A percentile compares a stretch with the other conserved stretches of the same genome.
Evolutionary conservation across 2,113 vertebrate species (phyloP).

Genomic region (Octodon degus): DNA sequence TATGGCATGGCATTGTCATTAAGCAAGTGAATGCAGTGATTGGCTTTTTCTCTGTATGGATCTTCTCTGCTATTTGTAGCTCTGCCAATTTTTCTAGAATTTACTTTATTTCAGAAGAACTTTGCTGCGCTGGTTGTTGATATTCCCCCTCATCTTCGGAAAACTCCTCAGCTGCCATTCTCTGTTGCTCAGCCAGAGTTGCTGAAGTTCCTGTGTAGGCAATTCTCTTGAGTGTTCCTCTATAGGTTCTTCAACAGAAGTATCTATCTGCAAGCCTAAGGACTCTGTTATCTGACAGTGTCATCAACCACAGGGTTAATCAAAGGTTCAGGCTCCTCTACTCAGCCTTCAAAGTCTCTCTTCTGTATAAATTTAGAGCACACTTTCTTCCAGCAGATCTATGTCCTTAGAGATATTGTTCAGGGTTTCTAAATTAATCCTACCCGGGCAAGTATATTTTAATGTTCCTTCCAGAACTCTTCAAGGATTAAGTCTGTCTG

Average conservation of each 20-base stretch:
- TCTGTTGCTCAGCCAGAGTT: background rate
- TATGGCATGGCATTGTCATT: background rate
- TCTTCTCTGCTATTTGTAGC: too few species aligned
- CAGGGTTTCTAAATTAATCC: background rate
- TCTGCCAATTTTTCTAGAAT: too few species aligned
- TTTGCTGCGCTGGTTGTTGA: background rate
- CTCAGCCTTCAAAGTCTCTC: background rate
- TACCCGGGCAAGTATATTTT: background rate
- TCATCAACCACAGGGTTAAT: background rate
- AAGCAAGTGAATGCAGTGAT: too few species aligned
- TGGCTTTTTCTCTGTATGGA: too few species aligned
- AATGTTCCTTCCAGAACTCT: background rate
- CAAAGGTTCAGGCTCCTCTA: background rate
- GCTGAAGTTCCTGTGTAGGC: background rate
- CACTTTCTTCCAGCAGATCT: background rate
- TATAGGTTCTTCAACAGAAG: background rate
- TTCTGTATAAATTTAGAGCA: background rate
- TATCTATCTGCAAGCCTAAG: background rate
- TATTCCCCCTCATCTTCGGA: background rate
- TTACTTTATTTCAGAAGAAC: background rate
- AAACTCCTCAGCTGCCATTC: background rate
- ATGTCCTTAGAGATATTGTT: background rate
- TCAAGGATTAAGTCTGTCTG: background rate
- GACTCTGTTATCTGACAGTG: background rate
- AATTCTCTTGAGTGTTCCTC: background rate